Evolutionary conservation across 2,113 vertebrate species (phyloP).

Genomic region (Alectura lathami): DNA sequence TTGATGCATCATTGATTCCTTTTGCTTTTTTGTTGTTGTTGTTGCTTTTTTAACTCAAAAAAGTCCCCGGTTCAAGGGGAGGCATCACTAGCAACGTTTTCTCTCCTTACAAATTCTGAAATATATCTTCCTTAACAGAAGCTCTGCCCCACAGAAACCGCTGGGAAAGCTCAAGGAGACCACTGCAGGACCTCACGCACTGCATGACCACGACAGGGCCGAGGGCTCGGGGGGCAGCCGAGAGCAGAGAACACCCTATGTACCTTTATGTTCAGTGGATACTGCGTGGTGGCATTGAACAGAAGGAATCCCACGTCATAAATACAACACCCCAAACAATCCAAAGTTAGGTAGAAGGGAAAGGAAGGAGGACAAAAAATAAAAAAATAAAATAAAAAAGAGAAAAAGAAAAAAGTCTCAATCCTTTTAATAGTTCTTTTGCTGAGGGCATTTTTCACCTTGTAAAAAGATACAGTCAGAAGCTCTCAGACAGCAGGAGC

Average conservation of each 20-base stretch:
- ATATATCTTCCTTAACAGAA: background rate
- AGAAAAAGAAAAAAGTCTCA: background rate
- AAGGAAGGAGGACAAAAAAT: background rate
- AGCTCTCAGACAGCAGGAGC: background rate
- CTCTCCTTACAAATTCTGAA: background rate
- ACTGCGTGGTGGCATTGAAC: slow-evolving; percentile 56
- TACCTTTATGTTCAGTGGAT: slow-evolving; percentile 68
- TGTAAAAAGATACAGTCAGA: slow-evolving; percentile 59
- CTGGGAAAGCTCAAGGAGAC: background rate
- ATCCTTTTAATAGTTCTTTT: slow-evolving; percentile 64
- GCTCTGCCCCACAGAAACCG: background rate
- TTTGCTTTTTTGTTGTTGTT: background rate
- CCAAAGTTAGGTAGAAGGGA: background rate
- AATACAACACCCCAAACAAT: slow-evolving; percentile 62
- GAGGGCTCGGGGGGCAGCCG: background rate
- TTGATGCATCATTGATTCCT: slow-evolving; percentile 3
- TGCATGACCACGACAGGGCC: background rate
- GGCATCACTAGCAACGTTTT: background rate
- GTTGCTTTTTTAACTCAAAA: background rate
- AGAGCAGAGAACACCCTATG: slow-evolving; percentile 33
- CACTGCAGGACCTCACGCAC: background rate
- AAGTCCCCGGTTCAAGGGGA: background rate
- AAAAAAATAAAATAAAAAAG: too few relatives aligned
- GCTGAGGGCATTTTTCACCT: slow-evolving; percentile 34
- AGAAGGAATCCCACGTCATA: slow-evolving; percentile 51